phyloP scores from a whole-genome alignment of 2,797 vertebrate species.

The Smutsia gigantea region DNA sequence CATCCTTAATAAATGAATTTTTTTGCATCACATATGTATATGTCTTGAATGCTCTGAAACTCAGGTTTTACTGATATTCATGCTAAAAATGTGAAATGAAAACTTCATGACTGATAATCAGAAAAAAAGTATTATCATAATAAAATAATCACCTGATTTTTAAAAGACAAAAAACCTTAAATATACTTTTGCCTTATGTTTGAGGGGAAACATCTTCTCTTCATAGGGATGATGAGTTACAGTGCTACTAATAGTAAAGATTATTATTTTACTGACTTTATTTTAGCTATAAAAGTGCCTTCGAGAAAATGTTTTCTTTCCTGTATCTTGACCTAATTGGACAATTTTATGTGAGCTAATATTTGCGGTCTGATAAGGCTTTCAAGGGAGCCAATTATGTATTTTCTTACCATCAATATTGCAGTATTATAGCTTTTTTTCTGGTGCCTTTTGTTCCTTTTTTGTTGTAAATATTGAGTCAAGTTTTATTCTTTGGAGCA shows the following conservation, averaged over 20 bases:
- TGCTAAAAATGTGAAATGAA: background rate
- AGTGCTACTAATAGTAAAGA: conserved; percentile 77
- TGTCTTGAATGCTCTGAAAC: background rate
- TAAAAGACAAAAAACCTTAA: background rate
- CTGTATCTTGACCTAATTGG: conserved; percentile 80
- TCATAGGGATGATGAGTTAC: conserved; percentile 60
- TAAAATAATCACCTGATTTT: background rate
- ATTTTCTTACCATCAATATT: conserved; percentile 69
- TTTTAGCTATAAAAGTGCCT: conserved; percentile 70
- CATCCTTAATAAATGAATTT: background rate
- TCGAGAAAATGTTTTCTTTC: conserved; percentile 73
- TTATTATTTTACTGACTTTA: conserved; percentile 70
- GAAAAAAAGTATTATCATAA: background rate
- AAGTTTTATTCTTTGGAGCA: conserved; percentile 75
- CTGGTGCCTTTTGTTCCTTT: conserved; percentile 69
- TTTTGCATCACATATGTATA: background rate
- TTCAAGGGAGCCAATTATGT: conserved; percentile 84
- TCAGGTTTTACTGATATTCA: background rate
- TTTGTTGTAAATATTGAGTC: conserved; percentile 82
- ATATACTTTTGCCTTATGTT: background rate
- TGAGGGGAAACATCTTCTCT: conserved; percentile 49
- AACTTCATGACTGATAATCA: background rate
- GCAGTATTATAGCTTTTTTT: conserved; percentile 67
- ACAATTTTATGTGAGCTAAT: conserved; percentile 80
- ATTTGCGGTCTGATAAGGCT: conserved; percentile 79